Base-by-base conservation (phyloP, 2,113 vertebrate species). In the Brachyhypopomus occidentalis region DNA sequence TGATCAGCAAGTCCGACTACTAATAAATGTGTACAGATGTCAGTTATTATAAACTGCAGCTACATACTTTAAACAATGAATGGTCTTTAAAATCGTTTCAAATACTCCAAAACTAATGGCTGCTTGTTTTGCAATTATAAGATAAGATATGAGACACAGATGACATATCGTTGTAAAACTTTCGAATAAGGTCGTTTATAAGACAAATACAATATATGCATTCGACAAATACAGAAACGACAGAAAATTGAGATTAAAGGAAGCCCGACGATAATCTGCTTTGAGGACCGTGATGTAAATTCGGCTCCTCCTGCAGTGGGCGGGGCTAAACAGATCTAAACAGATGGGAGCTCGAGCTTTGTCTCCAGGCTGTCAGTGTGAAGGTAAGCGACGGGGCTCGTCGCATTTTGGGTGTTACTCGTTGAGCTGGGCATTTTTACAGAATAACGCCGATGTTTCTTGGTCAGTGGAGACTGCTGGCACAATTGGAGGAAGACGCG, bases 251-350 rank as follows among this genome's bases (percentile, higher is more conserved):
- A 55, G 73, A 71, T 52, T 8, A 82, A 41, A 83, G 23, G 36
- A 82, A 45, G 19, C 2, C 22, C 1, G 30, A 11, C 36, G 6
- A 75, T 60, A 19, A 48, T 14, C 59, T 45, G 56, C 71, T 36
- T 62, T n/a, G 63, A 30, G 27, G 55, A 12, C 72, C 80, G 75
- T 84, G 77, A 84, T 87, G 88, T 81, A 89, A 88, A 87, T 82
- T 70, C 78, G 87, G 86, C 89, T 90, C 92, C 93, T 90, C 93
- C 93, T 86, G 79, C 83, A 79, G 85, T 84, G 72, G 93, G 93
- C 87, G 92, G 91, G 87, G 83, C 85, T 88, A 84, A 23, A 72
- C 83, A 83, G 86, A 92, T 90, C 91, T 91, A 91, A 91, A 91
- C 93, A 93, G 88, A 92, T 89, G 89, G 86, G 88, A 80, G 80